Percentiles rank a stretch among this genome's conserved stretches.
Conservation (phyloP, 2,888 invertebrate species). For the Limenitis camilla region DNA sequence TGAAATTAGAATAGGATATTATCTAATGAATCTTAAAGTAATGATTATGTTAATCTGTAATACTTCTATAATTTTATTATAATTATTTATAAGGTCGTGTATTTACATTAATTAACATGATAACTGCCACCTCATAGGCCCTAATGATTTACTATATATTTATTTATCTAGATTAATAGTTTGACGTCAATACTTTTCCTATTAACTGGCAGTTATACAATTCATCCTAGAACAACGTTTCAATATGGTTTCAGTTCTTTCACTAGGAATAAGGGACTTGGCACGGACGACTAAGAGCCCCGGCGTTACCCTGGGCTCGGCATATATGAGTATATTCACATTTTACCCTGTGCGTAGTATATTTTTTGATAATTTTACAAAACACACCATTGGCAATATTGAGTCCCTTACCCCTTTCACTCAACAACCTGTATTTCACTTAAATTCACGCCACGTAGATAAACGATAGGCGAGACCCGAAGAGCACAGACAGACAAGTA, state of each 20-base stretch:
- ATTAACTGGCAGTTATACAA: slow-evolving; percentile 60
- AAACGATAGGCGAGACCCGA: slow-evolving; percentile 36
- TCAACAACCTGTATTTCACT: slow-evolving; percentile 52
- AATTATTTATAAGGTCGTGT: slow-evolving; percentile 66
- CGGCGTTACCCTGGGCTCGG: slow-evolving; percentile 37
- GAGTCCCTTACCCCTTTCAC: slow-evolving; percentile 66
- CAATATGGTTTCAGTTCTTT: slow-evolving; percentile 66
- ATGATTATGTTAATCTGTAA: slow-evolving; percentile 71
- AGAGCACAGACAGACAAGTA: slow-evolving; percentile 42
- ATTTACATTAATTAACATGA: slow-evolving; percentile 55
- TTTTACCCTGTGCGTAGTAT: slow-evolving; percentile 70
- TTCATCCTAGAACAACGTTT: slow-evolving; percentile 53
- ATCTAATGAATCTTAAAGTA: slow-evolving; percentile 64
- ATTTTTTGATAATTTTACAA: slow-evolving; percentile 61
- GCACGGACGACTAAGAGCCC: slow-evolving; percentile 49
- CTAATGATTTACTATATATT: slow-evolving; percentile 20
- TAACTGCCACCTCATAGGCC: slow-evolving; percentile 56
- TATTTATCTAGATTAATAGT: slow-evolving; percentile 16
- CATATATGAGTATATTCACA: slow-evolving; percentile 46
- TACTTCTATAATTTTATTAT: slow-evolving; percentile 66
- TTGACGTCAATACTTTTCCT: slow-evolving; percentile 26
- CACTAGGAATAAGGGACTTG: slow-evolving; percentile 66
- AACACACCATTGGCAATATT: slow-evolving; percentile 62
- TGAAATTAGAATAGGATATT: slow-evolving; percentile 64
- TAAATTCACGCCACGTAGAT: slow-evolving; percentile 43